Percentiles rank a stretch among this genome's conserved stretches.
Evolutionary conservation across 2,888 invertebrate genomes (phyloP).

Genomic region (Ceramica pisi): DNA sequence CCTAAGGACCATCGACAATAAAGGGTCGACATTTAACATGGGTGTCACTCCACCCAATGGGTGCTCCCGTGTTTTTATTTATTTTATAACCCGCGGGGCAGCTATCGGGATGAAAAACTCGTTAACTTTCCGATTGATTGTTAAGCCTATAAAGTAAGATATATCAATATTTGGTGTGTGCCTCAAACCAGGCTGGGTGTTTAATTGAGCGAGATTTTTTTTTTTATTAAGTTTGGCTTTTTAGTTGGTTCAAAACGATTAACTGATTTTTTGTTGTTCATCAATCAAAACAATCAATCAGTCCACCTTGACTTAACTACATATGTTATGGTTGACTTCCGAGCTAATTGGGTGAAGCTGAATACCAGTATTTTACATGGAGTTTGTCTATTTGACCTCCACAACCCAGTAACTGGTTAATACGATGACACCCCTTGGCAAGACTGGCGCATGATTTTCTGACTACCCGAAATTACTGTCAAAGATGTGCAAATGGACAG

Average conservation of each 20-base stretch:
- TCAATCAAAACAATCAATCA: background rate
- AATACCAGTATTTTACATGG: background rate
- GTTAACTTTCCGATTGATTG: slow-evolving; percentile 58
- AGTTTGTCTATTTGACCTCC: background rate
- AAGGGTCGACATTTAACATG: slow-evolving; percentile 63
- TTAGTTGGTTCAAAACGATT: background rate
- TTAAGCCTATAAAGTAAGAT: slow-evolving; percentile 48
- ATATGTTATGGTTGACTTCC: background rate
- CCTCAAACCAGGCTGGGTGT: background rate
- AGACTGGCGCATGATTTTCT: background rate
- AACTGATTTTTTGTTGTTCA: background rate
- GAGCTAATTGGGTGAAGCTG: background rate
- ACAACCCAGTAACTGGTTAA: too few relatives aligned
- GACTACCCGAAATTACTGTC: background rate
- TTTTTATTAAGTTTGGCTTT: background rate
- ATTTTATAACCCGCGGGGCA: slow-evolving; percentile 58
- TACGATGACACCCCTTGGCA: too few relatives aligned
- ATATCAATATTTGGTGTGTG: slow-evolving; percentile 31
- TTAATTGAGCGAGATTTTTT: background rate
- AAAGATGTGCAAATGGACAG: background rate
- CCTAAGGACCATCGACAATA: slow-evolving; percentile 58
- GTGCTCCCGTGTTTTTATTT: slow-evolving; percentile 62
- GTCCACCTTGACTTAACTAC: too few relatives aligned
- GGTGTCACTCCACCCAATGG: slow-evolving; percentile 48
- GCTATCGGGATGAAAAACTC: slow-evolving; percentile 51